Percentiles rank a stretch among this genome's conserved stretches.
Conservation (phyloP, 2,888 invertebrate species). For the Liodrosophila aerea region DNA sequence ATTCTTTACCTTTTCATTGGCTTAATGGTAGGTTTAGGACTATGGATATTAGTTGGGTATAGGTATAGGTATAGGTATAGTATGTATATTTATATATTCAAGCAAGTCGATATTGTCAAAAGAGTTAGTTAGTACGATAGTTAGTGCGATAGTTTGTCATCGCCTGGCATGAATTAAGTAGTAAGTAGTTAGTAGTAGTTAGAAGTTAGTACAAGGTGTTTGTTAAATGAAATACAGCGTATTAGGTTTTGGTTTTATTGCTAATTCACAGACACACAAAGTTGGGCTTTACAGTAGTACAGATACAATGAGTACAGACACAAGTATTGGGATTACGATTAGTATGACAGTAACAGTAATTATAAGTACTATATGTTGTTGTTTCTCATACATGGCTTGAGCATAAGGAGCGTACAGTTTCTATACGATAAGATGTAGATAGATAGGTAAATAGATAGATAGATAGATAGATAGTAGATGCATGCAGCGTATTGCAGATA, state of each 20-base stretch:
- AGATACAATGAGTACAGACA: conserved; percentile 60
- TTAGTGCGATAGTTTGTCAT: conserved; percentile 17
- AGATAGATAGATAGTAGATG: conserved; percentile 26
- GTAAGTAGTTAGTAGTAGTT: too few relatives aligned
- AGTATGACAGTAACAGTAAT: conserved; percentile 43
- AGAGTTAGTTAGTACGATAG: conserved; percentile 2
- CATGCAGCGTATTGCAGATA: conserved; percentile 65
- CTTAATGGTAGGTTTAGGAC: conserved; percentile 7
- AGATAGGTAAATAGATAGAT: conserved; percentile 36
- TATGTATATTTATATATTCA: conserved; percentile 1
- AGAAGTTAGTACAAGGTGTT: conserved; percentile 15
- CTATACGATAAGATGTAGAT: conserved; percentile 42
- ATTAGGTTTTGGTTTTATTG: conserved; percentile 65
- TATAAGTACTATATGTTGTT: conserved; percentile 24
- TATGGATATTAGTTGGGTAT: too few relatives aligned
- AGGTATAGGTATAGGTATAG: neutral
- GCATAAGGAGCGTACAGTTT: conserved; percentile 60
- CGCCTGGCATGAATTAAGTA: conserved; percentile 17
- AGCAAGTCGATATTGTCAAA: too few relatives aligned
- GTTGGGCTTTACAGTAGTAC: conserved; percentile 66
- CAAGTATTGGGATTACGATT: conserved; percentile 43
- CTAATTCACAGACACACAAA: conserved; percentile 75
- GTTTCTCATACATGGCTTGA: conserved; percentile 59
- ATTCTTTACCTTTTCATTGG: conserved; percentile 40
- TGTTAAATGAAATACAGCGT: conserved; percentile 61